phyloP scores from a whole-genome alignment of 2,797 vertebrate genomes.

The Heteromormyrus szaboi region DNA sequence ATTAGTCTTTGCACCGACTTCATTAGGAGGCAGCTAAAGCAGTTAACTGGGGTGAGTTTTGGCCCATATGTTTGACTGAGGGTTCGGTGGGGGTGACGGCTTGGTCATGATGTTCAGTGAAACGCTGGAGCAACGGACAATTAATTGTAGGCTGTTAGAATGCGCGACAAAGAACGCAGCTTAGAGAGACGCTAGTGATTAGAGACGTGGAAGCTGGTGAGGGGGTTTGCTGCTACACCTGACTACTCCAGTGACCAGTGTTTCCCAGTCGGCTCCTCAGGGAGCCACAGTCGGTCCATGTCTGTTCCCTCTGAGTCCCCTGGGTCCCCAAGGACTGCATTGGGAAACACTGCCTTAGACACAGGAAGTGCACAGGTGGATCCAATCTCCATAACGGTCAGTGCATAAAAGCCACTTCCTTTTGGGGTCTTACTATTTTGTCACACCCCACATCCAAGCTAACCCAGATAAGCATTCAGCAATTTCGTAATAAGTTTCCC shows the following conservation, averaged over 20 bases:
- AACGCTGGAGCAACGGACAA: neutral
- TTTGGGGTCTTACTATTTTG: slow-evolving; percentile 9
- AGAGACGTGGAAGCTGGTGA: neutral
- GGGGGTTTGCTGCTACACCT: neutral
- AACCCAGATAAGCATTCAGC: slow-evolving; percentile 1
- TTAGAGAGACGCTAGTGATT: neutral
- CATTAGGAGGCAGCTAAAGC: slow-evolving; percentile 45
- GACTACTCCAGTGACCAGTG: neutral
- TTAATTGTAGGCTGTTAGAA: neutral
- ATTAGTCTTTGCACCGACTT: slow-evolving; percentile 36
- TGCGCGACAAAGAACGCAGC: slow-evolving; percentile 19
- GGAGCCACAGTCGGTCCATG: neutral
- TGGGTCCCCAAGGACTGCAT: neutral
- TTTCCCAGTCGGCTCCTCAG: neutral
- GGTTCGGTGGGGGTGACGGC: slow-evolving; percentile 14
- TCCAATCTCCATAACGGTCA: neutral
- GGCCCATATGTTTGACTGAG: neutral
- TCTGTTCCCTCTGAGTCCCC: neutral
- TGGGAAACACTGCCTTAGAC: neutral
- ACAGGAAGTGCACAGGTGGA: neutral
- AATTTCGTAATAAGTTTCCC: slow-evolving; percentile 6
- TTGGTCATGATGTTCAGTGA: slow-evolving; percentile 23
- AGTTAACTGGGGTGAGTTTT: slow-evolving; percentile 27
- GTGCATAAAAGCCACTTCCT: slow-evolving; percentile 26
- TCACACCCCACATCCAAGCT: neutral